Evolutionary conservation across 2,113 vertebrate genomes (phyloP), one percentile per base, ranked within the genome.

Genomic region (Centropus bengalensis): DNA sequence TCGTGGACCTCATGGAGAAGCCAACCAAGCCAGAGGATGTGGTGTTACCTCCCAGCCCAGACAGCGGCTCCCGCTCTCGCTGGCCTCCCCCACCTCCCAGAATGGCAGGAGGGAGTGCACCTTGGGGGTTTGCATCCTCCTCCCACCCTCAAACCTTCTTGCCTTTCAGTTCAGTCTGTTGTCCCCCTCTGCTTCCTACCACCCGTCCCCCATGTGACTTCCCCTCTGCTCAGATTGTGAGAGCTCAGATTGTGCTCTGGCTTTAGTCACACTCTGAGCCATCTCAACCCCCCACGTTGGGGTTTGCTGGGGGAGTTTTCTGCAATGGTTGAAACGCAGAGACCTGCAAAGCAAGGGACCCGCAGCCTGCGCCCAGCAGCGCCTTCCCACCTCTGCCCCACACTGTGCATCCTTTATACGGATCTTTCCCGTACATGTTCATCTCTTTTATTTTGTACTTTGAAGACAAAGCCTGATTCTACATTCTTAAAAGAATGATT

Each of bases 1-100:
- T 59, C 27, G 36, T 74, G 92, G 96, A 97, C 88, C 94, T 36
- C 36, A 36, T 36, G 36, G 88, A 93, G 81, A 91, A 96, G 69
- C 62, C 49, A 47, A 59, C 74, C 58, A 22, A 79, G 62, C 30
- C 58, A 33, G 71, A 58, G 76, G 89, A 68, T 47, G 54, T 54
- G 23, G 78, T 70, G 64, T 38, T 56, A 71, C 69, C 64, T 68
- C 60, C 74, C 38, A 33, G 63, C 75, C 92, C 75, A 55, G 74
- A 56, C 42, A 64, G 62, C 59, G 30, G 5, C 74, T 23, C 78
- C 88, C 52, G 55, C 78, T 20, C 75, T 30, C 66, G 8, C 86
- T 45, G 82, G 21, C 22, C 22, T 49, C 20, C 21, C 73, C 88
- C 40, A 12, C 54, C 8, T 33, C 59, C 67, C 36, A 38, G 81